Base-by-base conservation (phyloP, 2,113 vertebrate species). In the Sialia sialis region DNA sequence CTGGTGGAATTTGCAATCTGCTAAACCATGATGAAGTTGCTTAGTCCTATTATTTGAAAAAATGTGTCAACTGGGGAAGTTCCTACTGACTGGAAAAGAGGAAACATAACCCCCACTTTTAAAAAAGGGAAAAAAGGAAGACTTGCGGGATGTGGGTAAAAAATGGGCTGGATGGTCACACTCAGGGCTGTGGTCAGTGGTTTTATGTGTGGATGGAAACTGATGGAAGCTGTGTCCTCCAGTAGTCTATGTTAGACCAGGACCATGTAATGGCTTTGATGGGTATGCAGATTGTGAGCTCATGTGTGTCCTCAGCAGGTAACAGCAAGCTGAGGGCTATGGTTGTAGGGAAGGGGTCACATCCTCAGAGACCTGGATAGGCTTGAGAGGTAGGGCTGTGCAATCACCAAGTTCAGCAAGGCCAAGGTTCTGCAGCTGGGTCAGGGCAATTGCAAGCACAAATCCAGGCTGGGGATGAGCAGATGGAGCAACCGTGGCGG, bases 11-110 rank as follows among this genome's bases (percentile, higher is more conserved):
- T 66, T 22, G 73, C 11, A 29, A 2, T 54, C 58, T 73, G 11
- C 48, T 30, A 55, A 55, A 55, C n/a, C 48, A 38, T 27, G 21
- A 29, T 77, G 72, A 67, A 43, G 23, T 67, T 60, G 34, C 27
- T 55, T 16, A 67, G 52, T 34, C 1, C 0, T 48, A 25, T 36
- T 58, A n/a, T 21, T 60, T 66, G 38, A 66, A 51, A 60, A 84
- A 22, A 18, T 4, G 0, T 38, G 27, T 41, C 0, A 3, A 7
- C 8, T 34, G 34, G 34, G 18, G 34, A 56, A n/a, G 18, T 23
- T 64, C 49, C n/a, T 15, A 34, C 49, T 84, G 41, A 23, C 23
- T 39, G 41, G 29, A 84, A 56, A 74, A 64, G 34, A 29, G 19
- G 23, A 56, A 49, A 66, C 19, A 19, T 29, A 74, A 48, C 11